These are phyloP conservation scores for Lutraria lutraria DNA, from an alignment of 2,888 invertebrate species.

Conservation along the genomic window DNA sequence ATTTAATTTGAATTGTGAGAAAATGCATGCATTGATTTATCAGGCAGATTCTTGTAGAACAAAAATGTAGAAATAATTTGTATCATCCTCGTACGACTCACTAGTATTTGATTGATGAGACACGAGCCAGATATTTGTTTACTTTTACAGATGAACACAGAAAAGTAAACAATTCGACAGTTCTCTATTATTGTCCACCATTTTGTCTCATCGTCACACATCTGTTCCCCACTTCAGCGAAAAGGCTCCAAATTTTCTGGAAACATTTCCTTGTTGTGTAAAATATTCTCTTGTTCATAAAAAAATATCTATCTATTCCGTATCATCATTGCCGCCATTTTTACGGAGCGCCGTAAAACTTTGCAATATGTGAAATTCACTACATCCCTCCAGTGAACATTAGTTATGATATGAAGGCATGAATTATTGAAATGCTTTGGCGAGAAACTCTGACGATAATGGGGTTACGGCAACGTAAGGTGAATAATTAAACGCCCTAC, in stretches of 20 bases:
- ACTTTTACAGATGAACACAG: not conserved
- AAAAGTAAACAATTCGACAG: conserved; percentile 18
- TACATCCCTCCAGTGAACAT: conserved; percentile 31
- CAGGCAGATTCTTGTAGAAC: not conserved
- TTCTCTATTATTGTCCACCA: not conserved
- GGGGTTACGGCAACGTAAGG: conserved; percentile 35
- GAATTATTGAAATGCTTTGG: conserved; percentile 45
- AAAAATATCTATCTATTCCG: conserved; percentile 20
- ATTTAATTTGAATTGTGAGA: no score
- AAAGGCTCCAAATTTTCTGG: conserved; percentile 1
- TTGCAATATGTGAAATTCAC: conserved; percentile 22
- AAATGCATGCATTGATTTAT: no score
- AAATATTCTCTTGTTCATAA: conserved; percentile 17
- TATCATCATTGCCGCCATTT: conserved; percentile 9
- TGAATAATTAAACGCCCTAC: conserved; percentile 59
- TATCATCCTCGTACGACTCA: conserved; percentile 8
- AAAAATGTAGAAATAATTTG: not conserved
- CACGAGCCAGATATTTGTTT: not conserved
- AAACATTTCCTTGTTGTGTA: not conserved
- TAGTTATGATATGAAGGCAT: conserved; percentile 49
- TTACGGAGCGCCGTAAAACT: conserved; percentile 18
- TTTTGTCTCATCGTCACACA: not conserved
- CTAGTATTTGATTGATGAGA: not conserved
- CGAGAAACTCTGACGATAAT: conserved; percentile 46
- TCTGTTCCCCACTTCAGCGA: conserved; percentile 10